Percentiles rank a stretch among this genome's conserved stretches.
Evolutionary conservation across 2,888 invertebrate genomes (phyloP).

Genomic region (Chydorus sphaericus): DNA sequence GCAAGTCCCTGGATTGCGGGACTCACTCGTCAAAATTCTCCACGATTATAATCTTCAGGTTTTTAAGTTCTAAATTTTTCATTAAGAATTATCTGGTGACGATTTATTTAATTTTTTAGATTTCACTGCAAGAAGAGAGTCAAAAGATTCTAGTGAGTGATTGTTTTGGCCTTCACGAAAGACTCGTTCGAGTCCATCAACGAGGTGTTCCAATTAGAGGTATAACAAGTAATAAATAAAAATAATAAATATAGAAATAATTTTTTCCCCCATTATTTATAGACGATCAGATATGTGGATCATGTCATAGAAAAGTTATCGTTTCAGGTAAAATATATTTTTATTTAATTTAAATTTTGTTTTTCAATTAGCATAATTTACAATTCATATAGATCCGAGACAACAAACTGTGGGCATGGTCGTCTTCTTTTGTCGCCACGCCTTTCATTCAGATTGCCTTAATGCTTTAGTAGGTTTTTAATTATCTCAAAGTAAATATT

Average conservation of each 20-base stretch:
- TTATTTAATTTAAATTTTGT: constrained; percentile 8
- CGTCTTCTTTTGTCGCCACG: constrained; percentile 77
- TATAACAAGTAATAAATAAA: constrained; percentile 21
- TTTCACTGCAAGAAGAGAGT: constrained; percentile 78
- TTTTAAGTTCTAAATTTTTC: constrained; percentile 15
- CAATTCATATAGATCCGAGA: constrained; percentile 41
- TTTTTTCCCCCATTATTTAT: constrained; percentile 27
- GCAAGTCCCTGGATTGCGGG: constrained; percentile 75
- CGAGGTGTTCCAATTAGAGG: constrained; percentile 54
- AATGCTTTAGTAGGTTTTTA: constrained; percentile 27
- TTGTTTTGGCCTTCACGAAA: constrained; percentile 73
- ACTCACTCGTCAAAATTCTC: constrained; percentile 85
- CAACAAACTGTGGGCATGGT: constrained; percentile 49
- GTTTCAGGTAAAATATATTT: constrained; percentile 39
- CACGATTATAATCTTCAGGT: constrained; percentile 86
- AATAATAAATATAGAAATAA: background rate
- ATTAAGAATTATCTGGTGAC: background rate
- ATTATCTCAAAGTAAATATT: constrained; percentile 10
- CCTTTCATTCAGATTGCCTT: constrained; percentile 73
- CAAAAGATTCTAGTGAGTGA: constrained; percentile 78
- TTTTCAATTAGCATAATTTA: constrained; percentile 9
- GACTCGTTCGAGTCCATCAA: constrained; percentile 59
- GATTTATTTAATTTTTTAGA: constrained; percentile 31
- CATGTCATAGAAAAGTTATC: constrained; percentile 61
- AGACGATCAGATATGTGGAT: constrained; percentile 62